These are phyloP conservation scores for Lanius collurio DNA, from an alignment of 2,113 vertebrate genomes.

Conservation along the genomic window DNA sequence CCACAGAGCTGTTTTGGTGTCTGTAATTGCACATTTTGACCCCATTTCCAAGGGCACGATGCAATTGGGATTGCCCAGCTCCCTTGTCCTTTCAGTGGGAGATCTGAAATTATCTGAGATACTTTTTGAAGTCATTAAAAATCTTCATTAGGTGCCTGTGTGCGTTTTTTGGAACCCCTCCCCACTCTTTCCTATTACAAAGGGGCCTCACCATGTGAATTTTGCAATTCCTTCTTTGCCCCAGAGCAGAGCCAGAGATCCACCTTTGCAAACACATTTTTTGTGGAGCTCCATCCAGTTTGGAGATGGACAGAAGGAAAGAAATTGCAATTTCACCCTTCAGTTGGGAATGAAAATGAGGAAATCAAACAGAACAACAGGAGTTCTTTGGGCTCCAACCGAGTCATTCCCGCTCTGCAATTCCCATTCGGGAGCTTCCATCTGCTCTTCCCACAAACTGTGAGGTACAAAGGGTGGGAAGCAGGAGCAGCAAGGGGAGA, in stretches of 20 bases:
- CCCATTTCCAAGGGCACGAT: not conserved
- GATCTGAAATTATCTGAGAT: not conserved
- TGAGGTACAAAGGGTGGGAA: not conserved
- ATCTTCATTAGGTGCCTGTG: not conserved
- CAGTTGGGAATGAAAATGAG: not conserved
- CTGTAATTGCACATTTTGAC: not conserved
- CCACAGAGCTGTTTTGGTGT: not conserved
- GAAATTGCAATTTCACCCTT: not conserved
- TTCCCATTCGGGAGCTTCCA: not conserved
- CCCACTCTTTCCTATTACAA: not conserved
- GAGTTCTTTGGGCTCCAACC: not conserved
- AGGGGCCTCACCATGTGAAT: no score
- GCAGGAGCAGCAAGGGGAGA: not conserved
- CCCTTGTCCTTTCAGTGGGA: not conserved
- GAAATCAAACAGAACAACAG: not conserved
- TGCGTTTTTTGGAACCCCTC: not conserved
- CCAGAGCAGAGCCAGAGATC: not conserved
- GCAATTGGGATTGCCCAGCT: not conserved
- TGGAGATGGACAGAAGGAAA: not conserved
- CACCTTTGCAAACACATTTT: not conserved
- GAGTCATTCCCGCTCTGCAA: not conserved
- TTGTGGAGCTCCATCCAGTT: not conserved
- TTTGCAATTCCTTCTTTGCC: not conserved
- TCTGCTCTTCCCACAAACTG: not conserved
- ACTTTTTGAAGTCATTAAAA: not conserved